Conservation (phyloP, 2,797 vertebrate species). For the Spinibarbus caldwelli region DNA sequence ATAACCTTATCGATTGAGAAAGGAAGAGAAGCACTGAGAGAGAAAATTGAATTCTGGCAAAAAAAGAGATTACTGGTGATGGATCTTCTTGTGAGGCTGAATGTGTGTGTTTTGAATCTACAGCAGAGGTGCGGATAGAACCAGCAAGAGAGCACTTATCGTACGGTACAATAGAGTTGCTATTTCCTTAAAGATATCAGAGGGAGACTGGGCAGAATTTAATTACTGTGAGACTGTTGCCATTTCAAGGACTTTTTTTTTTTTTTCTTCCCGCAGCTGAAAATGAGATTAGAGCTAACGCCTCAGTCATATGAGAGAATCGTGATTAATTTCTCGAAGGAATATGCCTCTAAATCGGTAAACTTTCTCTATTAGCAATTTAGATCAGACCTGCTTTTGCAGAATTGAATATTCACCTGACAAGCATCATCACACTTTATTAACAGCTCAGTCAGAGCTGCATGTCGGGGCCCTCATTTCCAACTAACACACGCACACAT, state of each 20-base stretch:
- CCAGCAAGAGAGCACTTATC: conserved; percentile 63
- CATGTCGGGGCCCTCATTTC: conserved; percentile 76
- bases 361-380: conserved; percentile 80
- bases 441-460: conserved; percentile 83
- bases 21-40: conserved; percentile 43
- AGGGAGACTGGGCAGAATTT: conserved; percentile 76
- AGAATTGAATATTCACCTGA: conserved; percentile 73
- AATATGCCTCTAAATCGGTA: conserved; percentile 79
- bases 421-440: conserved; percentile 88
- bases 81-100: conserved; percentile 59
- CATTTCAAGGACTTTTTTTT: conserved; percentile 79
- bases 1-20: conserved; percentile 58
- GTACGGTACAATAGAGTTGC: conserved; percentile 70
- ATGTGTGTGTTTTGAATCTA: conserved; percentile 52
- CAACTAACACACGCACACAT: conserved; percentile 44
- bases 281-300: conserved; percentile 84
- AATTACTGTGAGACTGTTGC: conserved; percentile 84
- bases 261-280: conserved; percentile 70
- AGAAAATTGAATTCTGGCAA: conserved; percentile 66
- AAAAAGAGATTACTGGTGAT: conserved; percentile 58
- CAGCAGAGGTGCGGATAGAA: conserved; percentile 52
- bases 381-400: conserved; percentile 79
- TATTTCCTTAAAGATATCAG: conserved; percentile 75
- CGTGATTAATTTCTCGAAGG: conserved; percentile 87
- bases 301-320: conserved; percentile 80